Evolutionary conservation across 92 coral and sea anemone species (phyloP).

Genomic region (Meandrina meandrites): DNA sequence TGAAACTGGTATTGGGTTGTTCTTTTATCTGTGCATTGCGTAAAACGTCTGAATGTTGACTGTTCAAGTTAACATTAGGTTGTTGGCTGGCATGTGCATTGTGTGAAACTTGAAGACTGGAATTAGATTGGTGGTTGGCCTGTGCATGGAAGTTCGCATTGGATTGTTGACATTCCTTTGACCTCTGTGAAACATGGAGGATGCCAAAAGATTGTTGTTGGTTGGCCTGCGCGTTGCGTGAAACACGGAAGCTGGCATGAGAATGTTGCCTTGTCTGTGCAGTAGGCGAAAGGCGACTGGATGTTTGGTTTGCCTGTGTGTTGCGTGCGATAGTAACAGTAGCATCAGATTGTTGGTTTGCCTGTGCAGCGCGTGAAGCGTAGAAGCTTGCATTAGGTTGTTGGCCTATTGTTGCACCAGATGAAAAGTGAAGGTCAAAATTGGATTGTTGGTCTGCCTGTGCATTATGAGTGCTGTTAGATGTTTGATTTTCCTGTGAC

Average conservation of each 20-base stretch:
- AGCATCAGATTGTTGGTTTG: not conserved
- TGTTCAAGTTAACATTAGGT: not conserved
- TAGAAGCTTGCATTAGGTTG: not conserved
- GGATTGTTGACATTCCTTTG: not conserved
- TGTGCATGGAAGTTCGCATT: slow-evolving; percentile 2
- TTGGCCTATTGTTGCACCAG: not conserved
- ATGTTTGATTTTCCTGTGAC: not conserved
- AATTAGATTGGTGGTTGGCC: not conserved
- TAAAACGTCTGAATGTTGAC: not conserved
- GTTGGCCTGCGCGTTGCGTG: not conserved
- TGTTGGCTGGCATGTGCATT: not conserved
- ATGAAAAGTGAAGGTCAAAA: too few relatives aligned
- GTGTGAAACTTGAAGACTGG: not conserved
- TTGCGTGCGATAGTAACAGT: not conserved
- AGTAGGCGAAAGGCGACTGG: not conserved
- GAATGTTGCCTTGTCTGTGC: not conserved
- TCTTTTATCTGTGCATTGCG: not conserved
- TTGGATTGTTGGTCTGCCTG: not conserved
- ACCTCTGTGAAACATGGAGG: not conserved
- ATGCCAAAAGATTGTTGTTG: not conserved
- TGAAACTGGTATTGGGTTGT: not conserved
- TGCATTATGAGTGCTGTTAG: not conserved
- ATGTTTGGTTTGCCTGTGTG: not conserved
- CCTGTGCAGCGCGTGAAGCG: not conserved
- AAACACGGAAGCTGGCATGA: not conserved